A percentile compares a stretch with the other conserved stretches of the same genome.
These are phyloP conservation scores for Drosophila anceps DNA, from an alignment of 2,888 invertebrate genomes.

Conservation along the genomic window DNA sequence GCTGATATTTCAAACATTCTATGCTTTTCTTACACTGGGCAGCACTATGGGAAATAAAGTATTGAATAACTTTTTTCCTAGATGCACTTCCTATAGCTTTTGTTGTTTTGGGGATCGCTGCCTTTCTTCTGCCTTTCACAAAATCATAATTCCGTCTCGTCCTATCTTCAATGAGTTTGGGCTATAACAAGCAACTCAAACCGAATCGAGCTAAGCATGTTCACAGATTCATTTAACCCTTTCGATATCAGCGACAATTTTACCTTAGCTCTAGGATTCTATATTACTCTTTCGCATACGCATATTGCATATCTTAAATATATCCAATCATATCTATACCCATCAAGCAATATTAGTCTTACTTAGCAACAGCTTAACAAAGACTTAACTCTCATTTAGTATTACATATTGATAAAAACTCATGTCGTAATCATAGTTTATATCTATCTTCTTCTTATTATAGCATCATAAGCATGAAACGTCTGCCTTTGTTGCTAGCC, in stretches of 20 bases:
- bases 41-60: too few species aligned
- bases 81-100: too few species aligned
- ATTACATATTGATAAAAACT: background rate
- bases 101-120: too few species aligned
- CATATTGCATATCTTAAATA: background rate
- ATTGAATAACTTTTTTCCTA: too few species aligned
- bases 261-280: background rate
- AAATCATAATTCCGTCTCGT: too few species aligned
- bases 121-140: too few species aligned
- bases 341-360: background rate
- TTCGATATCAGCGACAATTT: background rate
- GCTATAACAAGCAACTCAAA: background rate
- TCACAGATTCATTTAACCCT: background rate
- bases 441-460: background rate
- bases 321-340: background rate
- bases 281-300: too few species aligned
- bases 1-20: background rate
- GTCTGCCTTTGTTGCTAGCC: background rate
- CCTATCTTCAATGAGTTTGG: too few species aligned
- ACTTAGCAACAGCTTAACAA: background rate
- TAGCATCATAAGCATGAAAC: background rate
- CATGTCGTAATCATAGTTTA: background rate
- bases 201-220: background rate
- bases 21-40: background rate
- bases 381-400: background rate